A percentile compares a stretch with the other conserved stretches of the same genome.
These are phyloP conservation scores for Chinchilla lanigera DNA, from an alignment of 2,113 vertebrate genomes.

Conservation along the genomic window DNA sequence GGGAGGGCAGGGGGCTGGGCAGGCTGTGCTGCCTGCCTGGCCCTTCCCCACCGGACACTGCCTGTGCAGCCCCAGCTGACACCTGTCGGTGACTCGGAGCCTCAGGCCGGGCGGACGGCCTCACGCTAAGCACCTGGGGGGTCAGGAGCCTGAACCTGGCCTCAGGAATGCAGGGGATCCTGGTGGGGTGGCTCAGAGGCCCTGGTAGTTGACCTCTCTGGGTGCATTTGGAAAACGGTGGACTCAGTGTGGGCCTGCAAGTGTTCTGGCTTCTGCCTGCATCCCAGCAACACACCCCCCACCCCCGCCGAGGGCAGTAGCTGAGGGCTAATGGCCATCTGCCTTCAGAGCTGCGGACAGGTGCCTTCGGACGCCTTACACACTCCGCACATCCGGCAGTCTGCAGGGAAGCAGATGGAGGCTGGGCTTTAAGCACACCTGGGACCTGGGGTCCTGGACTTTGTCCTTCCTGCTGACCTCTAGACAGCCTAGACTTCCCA, in stretches of 20 bases:
- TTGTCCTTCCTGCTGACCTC: neutral
- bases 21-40: neutral
- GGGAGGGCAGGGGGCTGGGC: rapidly evolving
- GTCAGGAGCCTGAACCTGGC: too few relatives aligned
- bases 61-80: rapidly evolving
- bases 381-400: rapidly evolving
- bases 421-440: too few relatives aligned
- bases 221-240: neutral
- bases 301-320: neutral
- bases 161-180: neutral
- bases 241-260: neutral
- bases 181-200: rapidly evolving
- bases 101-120: neutral
- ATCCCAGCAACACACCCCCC: too few relatives aligned
- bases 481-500: neutral
- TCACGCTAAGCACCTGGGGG: neutral
- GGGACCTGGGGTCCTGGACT: neutral
- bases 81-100: neutral
- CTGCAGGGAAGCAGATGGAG: neutral
- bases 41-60: neutral
- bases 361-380: too few relatives aligned
- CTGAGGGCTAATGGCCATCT: rapidly evolving
- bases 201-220: neutral
- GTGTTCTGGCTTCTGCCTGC: neutral
- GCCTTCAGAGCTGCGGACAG: neutral